A percentile compares a stretch with the other conserved stretches of the same genome.
These are phyloP conservation scores for Microhierax caerulescens DNA, from an alignment of 2,797 vertebrate species.

Conservation along the genomic window DNA sequence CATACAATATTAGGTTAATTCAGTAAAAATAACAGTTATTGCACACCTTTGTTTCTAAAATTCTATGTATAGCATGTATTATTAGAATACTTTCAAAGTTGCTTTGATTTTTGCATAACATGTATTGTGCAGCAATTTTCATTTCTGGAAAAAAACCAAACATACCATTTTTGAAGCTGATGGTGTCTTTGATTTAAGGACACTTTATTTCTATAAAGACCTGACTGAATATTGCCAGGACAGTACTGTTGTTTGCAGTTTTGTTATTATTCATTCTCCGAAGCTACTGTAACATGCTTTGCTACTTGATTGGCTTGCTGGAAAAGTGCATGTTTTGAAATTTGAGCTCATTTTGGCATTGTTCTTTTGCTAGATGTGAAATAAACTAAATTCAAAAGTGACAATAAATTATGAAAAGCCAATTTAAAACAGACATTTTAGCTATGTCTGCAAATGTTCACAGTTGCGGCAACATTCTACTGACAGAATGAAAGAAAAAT, in stretches of 20 bases:
- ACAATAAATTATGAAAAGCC: background rate
- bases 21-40: background rate
- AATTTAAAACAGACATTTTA: background rate
- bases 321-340: background rate
- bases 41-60: background rate
- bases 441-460: background rate
- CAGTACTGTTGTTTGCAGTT: background rate
- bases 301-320: background rate
- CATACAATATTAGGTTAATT: background rate
- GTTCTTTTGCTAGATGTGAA: background rate
- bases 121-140: background rate
- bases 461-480: background rate
- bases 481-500: background rate
- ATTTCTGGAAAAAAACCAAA: background rate
- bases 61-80: background rate
- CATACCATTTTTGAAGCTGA: background rate
- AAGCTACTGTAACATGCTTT: background rate
- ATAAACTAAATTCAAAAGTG: background rate
- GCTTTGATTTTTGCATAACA: background rate
- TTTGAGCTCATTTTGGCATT: background rate
- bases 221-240: background rate
- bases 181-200: background rate
- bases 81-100: background rate
- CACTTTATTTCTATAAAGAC: background rate
- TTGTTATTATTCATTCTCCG: background rate